phyloP scores from a whole-genome alignment of 2,113 vertebrate genomes.

The Corvus hawaiiensis region DNA sequence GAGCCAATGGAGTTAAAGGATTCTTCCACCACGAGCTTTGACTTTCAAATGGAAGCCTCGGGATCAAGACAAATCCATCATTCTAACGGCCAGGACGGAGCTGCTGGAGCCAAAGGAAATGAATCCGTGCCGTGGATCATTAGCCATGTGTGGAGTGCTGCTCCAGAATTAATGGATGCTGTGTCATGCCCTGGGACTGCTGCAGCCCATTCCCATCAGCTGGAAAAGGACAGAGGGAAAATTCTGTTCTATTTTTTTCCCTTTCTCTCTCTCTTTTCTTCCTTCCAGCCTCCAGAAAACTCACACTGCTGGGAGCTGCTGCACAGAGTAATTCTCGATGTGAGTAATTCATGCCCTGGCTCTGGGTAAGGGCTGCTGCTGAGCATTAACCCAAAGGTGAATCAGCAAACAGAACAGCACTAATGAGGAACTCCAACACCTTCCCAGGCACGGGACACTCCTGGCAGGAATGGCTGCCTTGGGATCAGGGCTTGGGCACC shows the following conservation, averaged over 20 bases:
- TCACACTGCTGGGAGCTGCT: background rate
- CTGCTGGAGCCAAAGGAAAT: slow-evolving; percentile 47
- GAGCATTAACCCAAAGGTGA: background rate
- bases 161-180: slow-evolving; percentile 52
- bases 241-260: background rate
- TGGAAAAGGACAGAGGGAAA: slow-evolving; percentile 22
- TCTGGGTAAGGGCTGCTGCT: background rate
- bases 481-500: background rate
- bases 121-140: slow-evolving; percentile 34
- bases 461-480: background rate
- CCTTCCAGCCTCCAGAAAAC: background rate
- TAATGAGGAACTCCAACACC: background rate
- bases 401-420: background rate
- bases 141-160: slow-evolving; percentile 28
- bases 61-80: slow-evolving; percentile 41
- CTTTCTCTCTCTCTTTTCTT: background rate
- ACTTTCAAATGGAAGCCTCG: slow-evolving; percentile 51
- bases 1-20: background rate
- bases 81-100: background rate
- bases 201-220: background rate
- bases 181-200: background rate
- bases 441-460: background rate
- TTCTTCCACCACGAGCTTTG: background rate
- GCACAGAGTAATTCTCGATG: background rate
- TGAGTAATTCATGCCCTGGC: background rate